These are phyloP conservation scores for Malthinus seriepunctatus DNA, from an alignment of 2,888 invertebrate genomes.

Conservation along the genomic window DNA sequence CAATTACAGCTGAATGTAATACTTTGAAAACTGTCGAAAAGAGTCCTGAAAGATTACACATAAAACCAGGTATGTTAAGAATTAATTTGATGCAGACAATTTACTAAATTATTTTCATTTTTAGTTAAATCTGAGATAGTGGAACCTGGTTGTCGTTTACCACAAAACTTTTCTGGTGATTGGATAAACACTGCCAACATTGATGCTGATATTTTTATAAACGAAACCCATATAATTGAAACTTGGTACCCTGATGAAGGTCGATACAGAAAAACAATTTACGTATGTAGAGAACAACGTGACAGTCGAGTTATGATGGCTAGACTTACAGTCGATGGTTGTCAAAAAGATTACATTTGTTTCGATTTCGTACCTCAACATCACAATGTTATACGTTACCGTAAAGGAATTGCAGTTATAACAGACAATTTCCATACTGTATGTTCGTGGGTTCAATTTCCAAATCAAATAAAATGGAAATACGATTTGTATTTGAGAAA, in stretches of 20 bases:
- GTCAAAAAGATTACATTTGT: constrained; percentile 97
- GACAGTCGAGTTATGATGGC: constrained; percentile 95
- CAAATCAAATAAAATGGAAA: constrained; percentile 82
- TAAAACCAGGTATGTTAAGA: constrained; percentile 72
- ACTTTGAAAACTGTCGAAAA: constrained; percentile 91
- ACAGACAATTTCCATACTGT: constrained; percentile 90
- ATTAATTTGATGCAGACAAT: neutral
- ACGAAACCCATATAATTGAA: constrained; percentile 95
- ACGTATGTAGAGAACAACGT: constrained; percentile 91
- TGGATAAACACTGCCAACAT: constrained; percentile 99
- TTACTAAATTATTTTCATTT: constrained; percentile 4
- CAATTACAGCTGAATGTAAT: constrained; percentile 92
- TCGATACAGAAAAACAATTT: constrained; percentile 84
- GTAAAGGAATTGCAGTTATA: constrained; percentile 86
- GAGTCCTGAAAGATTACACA: constrained; percentile 84
- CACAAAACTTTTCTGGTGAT: constrained; percentile 90
- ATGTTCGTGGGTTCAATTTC: constrained; percentile 93
- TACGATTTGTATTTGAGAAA: constrained; percentile 85
- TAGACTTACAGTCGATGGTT: constrained; percentile 92
- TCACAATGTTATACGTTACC: constrained; percentile 92
- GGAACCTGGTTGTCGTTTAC: constrained; percentile 87
- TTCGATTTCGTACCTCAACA: constrained; percentile 95
- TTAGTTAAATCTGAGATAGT: constrained; percentile 81
- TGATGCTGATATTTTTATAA: constrained; percentile 91
- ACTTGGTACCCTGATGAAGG: constrained; percentile 93